Evolutionary conservation across 1,140 invertebrate species (phyloP), one percentile per base, ranked within the genome.

Genomic region (Pararge aegeria): DNA sequence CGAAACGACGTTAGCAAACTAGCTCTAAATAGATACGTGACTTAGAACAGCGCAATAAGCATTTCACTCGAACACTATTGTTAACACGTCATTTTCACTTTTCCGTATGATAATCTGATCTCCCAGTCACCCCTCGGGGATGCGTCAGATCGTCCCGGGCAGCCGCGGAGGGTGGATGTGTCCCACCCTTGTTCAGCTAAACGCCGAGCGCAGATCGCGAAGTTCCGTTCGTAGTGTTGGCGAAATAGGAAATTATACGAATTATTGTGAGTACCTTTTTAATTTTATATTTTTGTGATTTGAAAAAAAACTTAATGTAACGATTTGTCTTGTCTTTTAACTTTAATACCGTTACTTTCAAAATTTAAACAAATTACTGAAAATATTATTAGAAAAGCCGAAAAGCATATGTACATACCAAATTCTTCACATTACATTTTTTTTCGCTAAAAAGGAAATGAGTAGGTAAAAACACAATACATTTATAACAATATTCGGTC

Each of bases 121-220:
- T 37, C 44, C 16, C 42, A 46, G 21, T 44, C 54, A 62, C 53
- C 60, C 60, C 60, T 51, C 49, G 50, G 57, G 57, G 50, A 61
- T 61, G 60, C 60, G 60, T 52, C 60, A 62, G 60, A 56, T 38
- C 53, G 46, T 52, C 38, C 24, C 54, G 46, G 49, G 54, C 54
- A 46, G 15, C 37, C 54, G 60, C 18, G 18, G 27, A 44, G 60
- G 53, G 54, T 46, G 54, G 48, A 62, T 54, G 54, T 52, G 5
- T 46, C 52, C 18, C 40, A 24, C 52, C 51, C 42, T 24, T 5
- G 19, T 9, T 15, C 2, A 5, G n/a, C 15, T 20, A 1, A 6
- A 16, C 16, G 7, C 5, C 12, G 16, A 29, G 37, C 40, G 12
- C n/a, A n/a, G n/a, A 56, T 59, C 56, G 56, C 56, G 38, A 62